These are phyloP conservation scores for Chymomyza costata DNA, from an alignment of 1,140 invertebrate species.

Conservation along the genomic window DNA sequence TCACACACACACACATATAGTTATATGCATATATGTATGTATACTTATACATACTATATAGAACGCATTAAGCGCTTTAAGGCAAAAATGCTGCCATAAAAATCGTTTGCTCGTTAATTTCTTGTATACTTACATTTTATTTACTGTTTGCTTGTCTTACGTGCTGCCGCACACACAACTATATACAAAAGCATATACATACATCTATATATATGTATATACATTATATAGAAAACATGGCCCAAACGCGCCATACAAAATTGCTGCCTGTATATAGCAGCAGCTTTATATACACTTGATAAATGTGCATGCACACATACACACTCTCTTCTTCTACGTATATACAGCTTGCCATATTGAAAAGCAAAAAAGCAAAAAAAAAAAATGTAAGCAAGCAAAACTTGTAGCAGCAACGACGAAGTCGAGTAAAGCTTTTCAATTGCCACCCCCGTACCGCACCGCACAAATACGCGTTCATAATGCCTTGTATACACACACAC, in stretches of 20 bases:
- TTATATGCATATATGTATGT: neutral
- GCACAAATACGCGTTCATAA: constrained; percentile 65
- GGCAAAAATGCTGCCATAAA: constrained; percentile 72
- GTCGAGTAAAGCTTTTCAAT: constrained; percentile 72
- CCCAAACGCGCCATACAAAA: neutral
- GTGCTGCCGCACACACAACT: constrained; percentile 15
- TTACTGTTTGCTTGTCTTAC: constrained; percentile 60
- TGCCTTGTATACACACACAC: constrained; percentile 52
- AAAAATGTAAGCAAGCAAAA: constrained; percentile 33
- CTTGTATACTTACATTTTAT: constrained; percentile 57
- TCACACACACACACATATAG: constrained; percentile 13
- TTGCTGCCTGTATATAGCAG: constrained; percentile 32
- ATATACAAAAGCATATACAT: constrained; percentile 2
- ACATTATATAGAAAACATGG: constrained; percentile 5
- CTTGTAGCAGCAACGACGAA: constrained; percentile 17
- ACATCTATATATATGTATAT: neutral
- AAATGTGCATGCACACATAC: constrained; percentile 40
- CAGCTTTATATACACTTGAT: constrained; percentile 40
- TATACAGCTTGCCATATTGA: constrained; percentile 24
- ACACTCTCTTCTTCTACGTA: too few relatives aligned
- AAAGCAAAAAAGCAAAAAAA: constrained; percentile 40
- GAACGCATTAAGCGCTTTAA: constrained; percentile 72
- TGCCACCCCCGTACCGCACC: constrained; percentile 47
- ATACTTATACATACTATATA: constrained; percentile 20
- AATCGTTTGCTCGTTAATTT: constrained; percentile 74